Evolutionary conservation across 2,113 vertebrate species (phyloP), one percentile per base, ranked within the genome.

Genomic region (Morone saxatilis): DNA sequence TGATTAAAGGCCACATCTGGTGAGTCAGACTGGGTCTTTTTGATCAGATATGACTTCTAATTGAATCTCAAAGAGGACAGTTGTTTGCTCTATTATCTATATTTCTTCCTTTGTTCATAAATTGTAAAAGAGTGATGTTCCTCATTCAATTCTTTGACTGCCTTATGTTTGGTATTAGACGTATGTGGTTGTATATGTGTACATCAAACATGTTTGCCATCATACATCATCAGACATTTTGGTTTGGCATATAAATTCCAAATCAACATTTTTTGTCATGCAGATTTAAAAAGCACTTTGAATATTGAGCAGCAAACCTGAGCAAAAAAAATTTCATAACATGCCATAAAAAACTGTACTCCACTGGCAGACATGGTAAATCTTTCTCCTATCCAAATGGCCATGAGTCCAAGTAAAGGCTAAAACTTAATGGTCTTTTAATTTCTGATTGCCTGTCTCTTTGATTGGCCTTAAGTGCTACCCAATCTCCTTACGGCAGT

Each of bases 391-490:
- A 51, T 79, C 57, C 56, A 72, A 71, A 90, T 57, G 81, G 77
- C 84, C 62, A 89, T 82, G 94, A 89, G 93, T 80, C 63, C 83
- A 94, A 92, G 91, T 89, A 93, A 93, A 91, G 89, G 87, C 81
- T 86, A 88, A 94, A 91, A 80, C 87, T 78, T 82, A 91, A 94
- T 92, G 77, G 65, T 0, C 76, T 93, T 95, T 10, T 86, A 79
- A 92, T 91, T 91, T 87, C 92, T 92, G 94, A 96, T 96, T 96
- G 94, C 93, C 87, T 93, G 93, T 94, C 95, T 95, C 90, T 88
- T 3, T 95, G 94, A 91, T 86, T 91, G 93, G 88, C 93, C 71
- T 86, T 88, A 93, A 96, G 85, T 91, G 88, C 88, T 83, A 82
- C 84, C 83, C 93, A 94, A 86, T 95, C 94, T 95, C 91, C 19